Percentiles rank a stretch among this genome's conserved stretches.
Evolutionary conservation across 1,140 invertebrate species (phyloP).

Genomic region (Drosophila dunni): DNA sequence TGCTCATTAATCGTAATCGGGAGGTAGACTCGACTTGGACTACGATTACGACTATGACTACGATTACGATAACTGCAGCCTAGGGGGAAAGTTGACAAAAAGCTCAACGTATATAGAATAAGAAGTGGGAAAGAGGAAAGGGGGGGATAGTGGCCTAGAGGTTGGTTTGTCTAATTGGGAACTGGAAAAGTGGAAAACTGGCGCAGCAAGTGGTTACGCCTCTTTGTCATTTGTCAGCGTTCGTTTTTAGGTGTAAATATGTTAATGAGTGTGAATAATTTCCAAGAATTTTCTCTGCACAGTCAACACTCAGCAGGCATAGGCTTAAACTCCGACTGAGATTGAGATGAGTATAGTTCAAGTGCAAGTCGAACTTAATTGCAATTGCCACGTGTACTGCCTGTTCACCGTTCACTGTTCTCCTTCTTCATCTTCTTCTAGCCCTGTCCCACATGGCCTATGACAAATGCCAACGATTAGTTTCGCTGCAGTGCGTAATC

Average conservation of each 20-base stretch:
- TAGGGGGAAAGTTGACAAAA: constrained; percentile 52
- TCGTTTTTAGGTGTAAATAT: constrained; percentile 81
- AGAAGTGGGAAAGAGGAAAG: not conserved
- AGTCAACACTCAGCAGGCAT: constrained; percentile 3
- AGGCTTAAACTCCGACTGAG: not conserved
- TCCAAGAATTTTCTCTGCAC: constrained; percentile 64
- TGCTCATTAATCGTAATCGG: constrained; percentile 80
- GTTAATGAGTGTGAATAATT: constrained; percentile 81
- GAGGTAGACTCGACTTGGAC: constrained; percentile 15
- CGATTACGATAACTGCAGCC: constrained; percentile 30
- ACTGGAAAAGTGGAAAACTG: constrained; percentile 69
- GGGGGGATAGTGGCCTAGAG: not conserved
- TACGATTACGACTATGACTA: constrained; percentile 12
- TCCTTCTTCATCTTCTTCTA: not conserved
- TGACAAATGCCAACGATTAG: constrained; percentile 78
- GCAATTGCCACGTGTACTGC: constrained; percentile 55
- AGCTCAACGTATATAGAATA: constrained; percentile 8
- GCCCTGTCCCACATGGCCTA: constrained; percentile 45
- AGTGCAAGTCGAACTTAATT: constrained; percentile 65
- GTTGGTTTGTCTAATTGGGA: constrained; percentile 74
- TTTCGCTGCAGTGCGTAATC: constrained; percentile 78
- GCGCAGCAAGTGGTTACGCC: constrained; percentile 48
- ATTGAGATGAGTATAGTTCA: constrained; percentile 5
- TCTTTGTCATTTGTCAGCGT: constrained; percentile 75
- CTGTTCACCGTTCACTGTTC: not conserved